Evolutionary conservation across 2,797 vertebrate species (phyloP), one percentile per base, ranked within the genome.

Genomic region (Enteromius unitaeniatus): DNA sequence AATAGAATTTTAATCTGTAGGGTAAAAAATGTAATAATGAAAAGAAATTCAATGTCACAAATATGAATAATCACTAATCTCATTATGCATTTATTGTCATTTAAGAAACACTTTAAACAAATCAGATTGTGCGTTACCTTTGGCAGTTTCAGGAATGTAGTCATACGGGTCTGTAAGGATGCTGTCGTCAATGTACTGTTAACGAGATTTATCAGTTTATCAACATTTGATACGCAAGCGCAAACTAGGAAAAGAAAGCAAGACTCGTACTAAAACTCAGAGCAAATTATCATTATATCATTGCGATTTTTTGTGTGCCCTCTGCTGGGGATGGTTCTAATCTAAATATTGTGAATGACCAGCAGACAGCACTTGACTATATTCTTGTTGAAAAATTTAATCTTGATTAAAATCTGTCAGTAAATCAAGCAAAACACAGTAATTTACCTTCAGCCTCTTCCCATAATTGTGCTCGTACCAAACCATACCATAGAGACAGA

Each of bases 401-500:
- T n/a, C n/a, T n/a, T 28, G 28, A 28, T 28, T 28, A 28, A 28
- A 28, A 73, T 81, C 42, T 23, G 37, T 23, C 68, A 10, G 31
- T 8, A 21, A 19, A 13, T 47, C 69, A 64, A 8, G 9, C 19
- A 74, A 34, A 78, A 65, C n/a, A 82, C 37, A 26, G 81, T 62
- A 91, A 28, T 60, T 69, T 69, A 99, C 97, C 96, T 96, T 96
- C 83, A 95, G 93, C 87, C 95, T 95, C 62, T 92, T 90, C 4
- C 95, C 94, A 0, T 91, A 95, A 84, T 93, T 94, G 79, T 97
- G 96, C 37, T 97, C 97, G 0, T 95, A 97, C 96, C 97, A 98
- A 86, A 98, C 95, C 98, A 99, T 98, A 75, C 95, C 96, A 81
- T 97, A 97, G 7, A 99, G 93, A 88, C 97, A 99, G 14, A 99